Evolutionary conservation across 2,797 vertebrate species (phyloP), one percentile per base, ranked within the genome.

Genomic region (Argya squamiceps): DNA sequence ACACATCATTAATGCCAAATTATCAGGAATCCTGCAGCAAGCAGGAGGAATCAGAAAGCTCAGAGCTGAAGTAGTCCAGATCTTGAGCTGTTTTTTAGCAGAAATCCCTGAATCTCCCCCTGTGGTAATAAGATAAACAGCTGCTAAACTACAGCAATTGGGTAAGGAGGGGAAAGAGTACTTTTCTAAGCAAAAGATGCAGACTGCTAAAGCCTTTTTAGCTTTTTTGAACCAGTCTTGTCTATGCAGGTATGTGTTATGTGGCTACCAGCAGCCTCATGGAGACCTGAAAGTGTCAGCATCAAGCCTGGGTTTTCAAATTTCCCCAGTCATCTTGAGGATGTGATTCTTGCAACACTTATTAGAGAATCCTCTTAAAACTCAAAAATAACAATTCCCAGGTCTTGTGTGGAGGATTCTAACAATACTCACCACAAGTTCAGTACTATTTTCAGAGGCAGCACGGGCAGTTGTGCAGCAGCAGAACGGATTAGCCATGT

Each of bases 141-240:
- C 68, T 86, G 64, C 55, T 76, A 29, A 76, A 68, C 39, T 68
- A 29, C 36, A 73, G 24, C 58, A 84, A 32, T 0, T 46, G 14
- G 21, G 10, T 20, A 22, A 7, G 29, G 9, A 3, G 3, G 6
- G 4, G 0, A 1, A 2, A 3, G 62, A 15, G 13, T 53, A 43
- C 19, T 82, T 64, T 62, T 68, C 39, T 55, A 62, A 79, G 24
- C 34, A 58, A 84, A 69, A 65, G 4, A 55, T 58, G 29, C 21
- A 86, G 43, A 82, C 23, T 41, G 23, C 37, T 77, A 39, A 78
- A 92, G 32, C 32, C 69, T 74, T 75, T 79, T 88, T 46, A 47
- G 37, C 20, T 22, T 89, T 65, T 84, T 69, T 85, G 52, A 37
- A 55, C 12, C 46, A 47, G 27, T 86, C 34, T 37, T 16, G 36